Evolutionary conservation across 2,888 invertebrate genomes (phyloP), one percentile per base, ranked within the genome.

Genomic region (Pristionchus mayeri): DNA sequence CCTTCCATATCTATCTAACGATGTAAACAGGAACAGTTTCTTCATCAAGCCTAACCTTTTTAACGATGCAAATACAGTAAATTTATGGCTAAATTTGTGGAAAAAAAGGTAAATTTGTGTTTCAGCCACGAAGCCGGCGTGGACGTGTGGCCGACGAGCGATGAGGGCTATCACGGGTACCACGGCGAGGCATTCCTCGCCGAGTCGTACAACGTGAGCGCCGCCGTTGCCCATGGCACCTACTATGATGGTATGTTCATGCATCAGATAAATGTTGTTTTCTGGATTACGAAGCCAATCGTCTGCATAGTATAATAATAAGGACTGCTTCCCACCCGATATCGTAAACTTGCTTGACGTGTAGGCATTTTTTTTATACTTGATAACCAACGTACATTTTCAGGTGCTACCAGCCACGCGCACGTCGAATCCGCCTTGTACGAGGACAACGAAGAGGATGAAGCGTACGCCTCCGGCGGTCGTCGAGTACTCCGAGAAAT

Each of bases 401-500:
- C 50, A 78, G 76, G 76, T 30, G 50, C 50, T 1, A 78, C 48
- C 34, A 30, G 30, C 2, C 37, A 71, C 44, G 76, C 50, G 11
- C 50, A 27, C 76, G 50, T 50, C 34, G 76, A 78, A 9, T 50
- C 76, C 13, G 24, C 75, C 11, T 24, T 34, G 2, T 54, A 76
- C 30, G 76, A 84, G 3, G 84, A 84, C 3, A 48, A 84, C 1
- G 84, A 84, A 18, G 34, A 40, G 21, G 84, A 78, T 2, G 87
- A 87, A 24, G 54, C 67, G 16, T 87, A 88, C 40, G 85, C 84
- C 21, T 87, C 86, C 11, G 87, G 87, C 60, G 87, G 87, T 30
- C 82, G 87, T 60, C 86, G 89, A 40, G 86, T 89, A 18, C 87
- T 89, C 57, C 81, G 88, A 44, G 89, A 89, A 75, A 88, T 89